Conservation (phyloP, 2,113 vertebrate species). For the Pelvicachromis taeniatus region DNA sequence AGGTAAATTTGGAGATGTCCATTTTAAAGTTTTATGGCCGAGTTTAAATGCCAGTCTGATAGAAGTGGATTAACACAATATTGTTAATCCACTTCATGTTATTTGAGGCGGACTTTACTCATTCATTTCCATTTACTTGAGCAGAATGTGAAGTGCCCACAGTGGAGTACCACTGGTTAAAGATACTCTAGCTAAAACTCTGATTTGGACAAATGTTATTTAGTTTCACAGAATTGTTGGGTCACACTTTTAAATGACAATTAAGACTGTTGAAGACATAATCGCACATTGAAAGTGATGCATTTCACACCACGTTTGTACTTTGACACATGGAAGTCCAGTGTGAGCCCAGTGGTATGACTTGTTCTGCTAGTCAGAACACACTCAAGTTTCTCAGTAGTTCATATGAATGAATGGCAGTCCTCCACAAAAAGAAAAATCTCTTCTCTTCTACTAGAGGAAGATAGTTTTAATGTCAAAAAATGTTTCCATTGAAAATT, state of each 20-base stretch:
- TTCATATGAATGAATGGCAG: not conserved
- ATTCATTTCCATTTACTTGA: not conserved
- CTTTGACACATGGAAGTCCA: constrained; percentile 18
- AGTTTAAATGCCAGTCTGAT: not conserved
- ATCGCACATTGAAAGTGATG: constrained; percentile 27
- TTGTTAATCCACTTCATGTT: not conserved
- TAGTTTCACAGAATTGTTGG: constrained; percentile 1
- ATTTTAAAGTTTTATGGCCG: not conserved
- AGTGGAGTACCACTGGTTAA: not conserved
- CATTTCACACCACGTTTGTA: constrained; percentile 32
- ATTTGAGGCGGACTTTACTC: not conserved
- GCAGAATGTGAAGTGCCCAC: not conserved
- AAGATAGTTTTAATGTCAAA: not conserved
- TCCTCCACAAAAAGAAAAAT: not conserved
- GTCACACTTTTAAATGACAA: not conserved
- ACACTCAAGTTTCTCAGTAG: not conserved
- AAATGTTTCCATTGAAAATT: not conserved
- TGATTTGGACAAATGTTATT: not conserved
- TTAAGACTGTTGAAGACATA: not conserved
- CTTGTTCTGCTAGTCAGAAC: not conserved
- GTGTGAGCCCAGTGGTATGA: not conserved
- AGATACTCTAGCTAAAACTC: not conserved
- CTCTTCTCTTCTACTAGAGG: not conserved
- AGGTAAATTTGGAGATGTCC: not conserved
- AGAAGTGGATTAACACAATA: not conserved